Conservation (phyloP, 2,888 invertebrate species). For the Phlogophora meticulosa region DNA sequence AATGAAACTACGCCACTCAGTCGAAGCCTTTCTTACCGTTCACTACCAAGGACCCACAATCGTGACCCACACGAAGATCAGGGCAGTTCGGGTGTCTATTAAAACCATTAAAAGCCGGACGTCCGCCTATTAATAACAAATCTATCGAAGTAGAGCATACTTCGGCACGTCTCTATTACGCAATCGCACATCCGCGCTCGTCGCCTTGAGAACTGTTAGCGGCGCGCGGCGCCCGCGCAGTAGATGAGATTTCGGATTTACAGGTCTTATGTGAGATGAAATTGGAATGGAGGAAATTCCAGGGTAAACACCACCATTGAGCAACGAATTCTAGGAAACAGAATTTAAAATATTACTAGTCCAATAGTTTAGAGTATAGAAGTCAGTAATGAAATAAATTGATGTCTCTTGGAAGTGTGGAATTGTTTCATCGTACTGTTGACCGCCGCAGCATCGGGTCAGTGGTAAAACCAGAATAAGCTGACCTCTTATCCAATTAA, state of each 20-base stretch:
- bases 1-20: conserved; percentile 23
- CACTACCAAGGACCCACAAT: conserved; percentile 37
- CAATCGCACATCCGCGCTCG: conserved; percentile 67
- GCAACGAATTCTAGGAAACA: conserved; percentile 1
- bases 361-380: background rate
- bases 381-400: background rate
- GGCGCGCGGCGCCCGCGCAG: conserved; percentile 47
- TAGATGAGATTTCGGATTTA: conserved; percentile 51
- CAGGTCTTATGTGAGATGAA: conserved; percentile 33
- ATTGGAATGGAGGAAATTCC: conserved; percentile 15
- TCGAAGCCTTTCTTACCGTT: conserved; percentile 27
- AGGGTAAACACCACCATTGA: conserved; percentile 1
- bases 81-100: conserved; percentile 44
- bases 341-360: background rate
- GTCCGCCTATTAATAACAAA: conserved; percentile 63
- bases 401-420: background rate
- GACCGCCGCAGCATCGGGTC: background rate
- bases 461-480: no score
- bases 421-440: background rate
- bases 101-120: conserved; percentile 58
- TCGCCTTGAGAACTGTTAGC: conserved; percentile 74
- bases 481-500: no score
- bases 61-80: conserved; percentile 54
- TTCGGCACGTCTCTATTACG: conserved; percentile 58
- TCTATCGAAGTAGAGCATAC: conserved; percentile 65